phyloP scores from a whole-genome alignment of 2,888 invertebrate genomes.

The Sinohyriopsis cumingii region DNA sequence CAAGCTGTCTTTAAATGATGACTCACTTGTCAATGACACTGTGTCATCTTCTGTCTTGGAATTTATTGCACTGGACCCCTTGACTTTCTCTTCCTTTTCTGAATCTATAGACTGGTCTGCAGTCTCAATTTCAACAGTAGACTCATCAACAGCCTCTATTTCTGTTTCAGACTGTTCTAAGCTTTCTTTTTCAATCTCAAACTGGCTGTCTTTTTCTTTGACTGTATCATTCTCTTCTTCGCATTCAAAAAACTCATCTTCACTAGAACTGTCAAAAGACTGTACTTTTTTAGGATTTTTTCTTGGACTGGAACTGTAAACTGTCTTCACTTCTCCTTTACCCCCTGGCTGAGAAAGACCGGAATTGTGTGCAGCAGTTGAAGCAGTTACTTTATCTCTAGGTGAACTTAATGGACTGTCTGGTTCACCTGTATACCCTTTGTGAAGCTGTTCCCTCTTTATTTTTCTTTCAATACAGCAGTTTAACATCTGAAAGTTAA shows the following conservation, averaged over 20 bases:
- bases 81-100: slow-evolving; percentile 2
- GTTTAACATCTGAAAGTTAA: slow-evolving; percentile 75
- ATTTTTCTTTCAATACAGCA: slow-evolving; percentile 76
- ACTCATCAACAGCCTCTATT: slow-evolving; percentile 13
- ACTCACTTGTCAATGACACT: slow-evolving; percentile 33
- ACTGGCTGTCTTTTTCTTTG: slow-evolving; percentile 9
- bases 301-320: slow-evolving; percentile 1
- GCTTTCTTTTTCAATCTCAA: slow-evolving; percentile 1
- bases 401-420: not conserved
- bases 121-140: not conserved
- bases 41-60: not conserved
- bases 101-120: too few relatives aligned
- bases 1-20: slow-evolving; percentile 48
- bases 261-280: slow-evolving; percentile 39
- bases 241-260: slow-evolving; percentile 71
- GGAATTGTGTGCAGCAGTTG: too few relatives aligned
- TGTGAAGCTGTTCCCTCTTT: slow-evolving; percentile 61
- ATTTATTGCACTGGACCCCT: not conserved
- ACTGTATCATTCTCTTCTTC: slow-evolving; percentile 17
- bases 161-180: slow-evolving; percentile 22
- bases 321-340: too few relatives aligned
- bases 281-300: slow-evolving; percentile 11
- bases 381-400: too few relatives aligned
- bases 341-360: too few relatives aligned
- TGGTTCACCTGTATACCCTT: slow-evolving; percentile 42